A percentile compares a stretch with the other conserved stretches of the same genome.
These are phyloP conservation scores for Siniperca chuatsi DNA, from an alignment of 2,113 vertebrate genomes.

Conservation along the genomic window DNA sequence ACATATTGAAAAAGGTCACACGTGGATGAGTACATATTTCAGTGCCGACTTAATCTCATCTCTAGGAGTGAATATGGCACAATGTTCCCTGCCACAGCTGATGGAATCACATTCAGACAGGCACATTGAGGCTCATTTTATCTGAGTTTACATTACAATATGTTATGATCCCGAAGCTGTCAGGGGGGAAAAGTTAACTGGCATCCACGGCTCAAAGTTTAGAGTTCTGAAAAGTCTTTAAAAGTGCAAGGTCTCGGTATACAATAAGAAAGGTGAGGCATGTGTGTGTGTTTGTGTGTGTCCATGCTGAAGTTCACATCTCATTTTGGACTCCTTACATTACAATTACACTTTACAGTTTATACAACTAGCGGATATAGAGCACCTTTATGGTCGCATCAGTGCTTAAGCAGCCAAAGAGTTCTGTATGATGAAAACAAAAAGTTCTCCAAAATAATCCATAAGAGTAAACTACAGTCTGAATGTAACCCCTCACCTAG, in stretches of 20 bases:
- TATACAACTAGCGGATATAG: neutral
- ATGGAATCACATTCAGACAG: conserved; percentile 59
- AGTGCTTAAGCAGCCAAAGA: neutral
- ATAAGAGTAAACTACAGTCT: neutral
- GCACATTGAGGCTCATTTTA: conserved; percentile 53
- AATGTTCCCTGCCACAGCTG: conserved; percentile 44
- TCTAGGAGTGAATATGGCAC: conserved; percentile 44
- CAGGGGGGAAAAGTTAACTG: neutral
- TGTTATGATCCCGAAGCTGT: conserved; percentile 51
- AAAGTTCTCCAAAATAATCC: neutral
- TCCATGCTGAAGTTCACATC: neutral
- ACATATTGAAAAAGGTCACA: conserved; percentile 42
- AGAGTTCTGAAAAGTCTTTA: conserved; percentile 1
- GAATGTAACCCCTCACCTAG: neutral
- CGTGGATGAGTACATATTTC: conserved; percentile 56
- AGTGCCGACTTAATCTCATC: conserved; percentile 52
- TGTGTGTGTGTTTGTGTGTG: neutral
- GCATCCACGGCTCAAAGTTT: conserved; percentile 13
- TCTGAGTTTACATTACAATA: conserved; percentile 53
- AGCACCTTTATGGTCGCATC: neutral
- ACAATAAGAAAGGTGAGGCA: neutral
- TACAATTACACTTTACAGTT: neutral
- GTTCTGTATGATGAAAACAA: neutral
- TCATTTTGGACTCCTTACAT: neutral
- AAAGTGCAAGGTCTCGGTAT: neutral